Evolutionary conservation across 1,140 invertebrate genomes (phyloP), one percentile per base, ranked within the genome.

Genomic region (Ceratoteleas bidentatus): DNA sequence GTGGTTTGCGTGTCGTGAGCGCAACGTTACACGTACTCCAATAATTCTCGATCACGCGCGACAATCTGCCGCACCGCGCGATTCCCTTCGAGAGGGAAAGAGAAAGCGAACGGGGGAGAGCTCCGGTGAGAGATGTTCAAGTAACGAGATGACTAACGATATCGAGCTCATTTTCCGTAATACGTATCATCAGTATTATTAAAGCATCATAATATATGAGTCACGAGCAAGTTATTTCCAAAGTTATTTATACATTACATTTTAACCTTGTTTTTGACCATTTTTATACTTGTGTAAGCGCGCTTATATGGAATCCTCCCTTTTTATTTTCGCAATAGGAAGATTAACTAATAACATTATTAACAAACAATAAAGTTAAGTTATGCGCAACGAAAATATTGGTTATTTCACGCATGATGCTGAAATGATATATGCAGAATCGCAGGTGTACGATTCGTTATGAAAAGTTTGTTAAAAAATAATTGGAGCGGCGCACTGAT

Each of bases 1-100:
- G 84, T 76, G 81, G 85, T 86, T 87, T 85, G 78, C 83, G 65
- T 83, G 79, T 77, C 69, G 72, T 76, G 81, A 83, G 84, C 45
- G 53, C 52, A 70, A 52, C 52, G 65, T 80, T 72, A 73, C 62
- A 81, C 58, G 72, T 81, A 81, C 52, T 53, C 33, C 65, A 70
- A 75, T 81, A 81, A 81, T 76, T 81, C 34, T 72, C 47, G 79
- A 81, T 81, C 72, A 81, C 78, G 72, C 72, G 78, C 78, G 78
- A 81, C 78, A 81, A 75, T 81, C 79, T 66, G n/a, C n/a, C n/a
- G n/a, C n/a, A n/a, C n/a, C n/a, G n/a, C n/a, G 34, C 49, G 14
- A 66, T 74, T 69, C 40, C 45, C 36, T 70, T 61, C 7, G 32
- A 65, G 61, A 64, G 50, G 47, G 43, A 78, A 65, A 65, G 66